phyloP scores from a whole-genome alignment of 2,797 vertebrate species.

The Falco rusticolus region DNA sequence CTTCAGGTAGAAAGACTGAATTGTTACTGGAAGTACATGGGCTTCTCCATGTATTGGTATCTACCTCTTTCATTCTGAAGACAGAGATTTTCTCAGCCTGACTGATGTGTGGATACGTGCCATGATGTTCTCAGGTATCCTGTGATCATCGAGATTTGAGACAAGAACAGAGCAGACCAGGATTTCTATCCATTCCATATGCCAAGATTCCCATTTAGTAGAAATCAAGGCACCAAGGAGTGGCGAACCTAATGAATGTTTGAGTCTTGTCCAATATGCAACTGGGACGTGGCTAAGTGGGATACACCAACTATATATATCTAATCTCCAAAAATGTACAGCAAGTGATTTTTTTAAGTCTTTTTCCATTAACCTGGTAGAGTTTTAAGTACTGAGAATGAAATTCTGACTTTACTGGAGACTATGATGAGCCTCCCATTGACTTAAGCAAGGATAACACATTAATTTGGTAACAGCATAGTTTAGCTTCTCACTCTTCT shows the following conservation, averaged over 20 bases:
- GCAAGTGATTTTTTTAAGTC: not conserved
- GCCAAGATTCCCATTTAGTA: not conserved
- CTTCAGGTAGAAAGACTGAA: not conserved
- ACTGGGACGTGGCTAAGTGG: not conserved
- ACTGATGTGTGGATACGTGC: not conserved
- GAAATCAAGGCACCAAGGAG: not conserved
- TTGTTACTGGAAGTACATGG: not conserved
- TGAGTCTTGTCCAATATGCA: not conserved
- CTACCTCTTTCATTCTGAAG: not conserved
- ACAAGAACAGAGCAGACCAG: not conserved
- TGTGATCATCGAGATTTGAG: not conserved
- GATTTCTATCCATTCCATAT: not conserved
- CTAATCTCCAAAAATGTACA: not conserved
- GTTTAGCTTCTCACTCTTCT: conserved; percentile 28
- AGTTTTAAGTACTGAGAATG: not conserved
- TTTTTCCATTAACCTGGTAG: not conserved
- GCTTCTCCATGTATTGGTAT: not conserved
- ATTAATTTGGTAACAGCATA: not conserved
- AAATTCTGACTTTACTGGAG: not conserved
- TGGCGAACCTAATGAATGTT: not conserved
- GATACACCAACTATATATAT: not conserved
- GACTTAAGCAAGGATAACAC: not conserved
- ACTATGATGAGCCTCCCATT: not conserved
- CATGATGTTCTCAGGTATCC: not conserved
- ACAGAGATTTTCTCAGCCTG: not conserved